These are phyloP conservation scores for Leucophenga maculata DNA, from an alignment of 2,888 invertebrate species.

Conservation along the genomic window DNA sequence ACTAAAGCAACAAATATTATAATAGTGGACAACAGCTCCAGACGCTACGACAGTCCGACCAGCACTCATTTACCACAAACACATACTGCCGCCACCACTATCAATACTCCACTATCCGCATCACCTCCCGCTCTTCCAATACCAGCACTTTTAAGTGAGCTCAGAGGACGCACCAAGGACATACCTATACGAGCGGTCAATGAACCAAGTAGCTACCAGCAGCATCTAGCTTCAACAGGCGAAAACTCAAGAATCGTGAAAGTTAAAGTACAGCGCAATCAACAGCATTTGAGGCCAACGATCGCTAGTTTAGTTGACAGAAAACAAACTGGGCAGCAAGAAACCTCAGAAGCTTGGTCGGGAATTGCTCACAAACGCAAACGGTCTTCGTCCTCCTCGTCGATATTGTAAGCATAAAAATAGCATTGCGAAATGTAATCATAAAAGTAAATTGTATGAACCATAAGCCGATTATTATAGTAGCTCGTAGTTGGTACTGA, in stretches of 20 bases:
- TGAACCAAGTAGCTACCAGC: conserved; percentile 10
- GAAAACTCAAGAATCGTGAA: conserved; percentile 58
- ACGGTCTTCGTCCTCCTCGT: conserved; percentile 41
- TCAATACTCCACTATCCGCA: not conserved
- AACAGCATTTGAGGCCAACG: not conserved
- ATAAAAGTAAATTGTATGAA: too few relatives aligned
- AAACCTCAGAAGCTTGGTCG: too few relatives aligned
- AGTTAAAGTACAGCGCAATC: conserved; percentile 57
- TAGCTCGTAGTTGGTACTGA: not conserved
- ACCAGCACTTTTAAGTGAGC: not conserved
- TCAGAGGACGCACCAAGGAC: conserved; percentile 47
- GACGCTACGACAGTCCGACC: conserved; percentile 21
- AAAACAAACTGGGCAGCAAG: not conserved
- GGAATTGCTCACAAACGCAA: conserved; percentile 41
- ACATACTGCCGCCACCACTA: not conserved
- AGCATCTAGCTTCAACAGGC: conserved; percentile 28
- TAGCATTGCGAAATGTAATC: not conserved
- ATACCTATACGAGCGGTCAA: conserved; percentile 41
- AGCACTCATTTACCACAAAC: conserved; percentile 1
- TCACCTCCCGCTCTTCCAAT: not conserved
- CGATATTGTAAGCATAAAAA: conserved; percentile 59
- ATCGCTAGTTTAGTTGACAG: not conserved
- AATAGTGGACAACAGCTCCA: not conserved
- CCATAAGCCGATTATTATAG: conserved; percentile 32
- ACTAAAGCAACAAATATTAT: not conserved